phyloP scores from a whole-genome alignment of 2,888 invertebrate genomes.

The Xylota sylvarum region DNA sequence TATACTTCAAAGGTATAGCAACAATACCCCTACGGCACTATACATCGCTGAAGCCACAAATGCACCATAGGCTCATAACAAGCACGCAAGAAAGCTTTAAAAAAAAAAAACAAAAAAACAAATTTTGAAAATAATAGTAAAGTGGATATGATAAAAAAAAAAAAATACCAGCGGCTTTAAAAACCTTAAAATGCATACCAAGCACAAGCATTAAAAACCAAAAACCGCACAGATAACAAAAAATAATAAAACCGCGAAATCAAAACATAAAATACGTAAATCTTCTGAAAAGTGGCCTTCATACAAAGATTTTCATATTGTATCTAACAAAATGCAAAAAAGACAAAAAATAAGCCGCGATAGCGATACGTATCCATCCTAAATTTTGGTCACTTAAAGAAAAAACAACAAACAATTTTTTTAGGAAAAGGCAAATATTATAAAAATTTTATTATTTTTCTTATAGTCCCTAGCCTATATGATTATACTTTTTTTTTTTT shows the following conservation, averaged over 20 bases:
- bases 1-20: neutral
- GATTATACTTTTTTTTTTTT: constrained; percentile 53
- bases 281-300: constrained; percentile 62
- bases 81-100: constrained; percentile 35
- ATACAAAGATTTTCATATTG: constrained; percentile 26
- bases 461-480: constrained; percentile 60
- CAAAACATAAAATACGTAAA: neutral
- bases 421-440: constrained; percentile 72
- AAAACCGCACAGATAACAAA: constrained; percentile 63
- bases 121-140: neutral
- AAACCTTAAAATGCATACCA: neutral
- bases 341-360: constrained; percentile 81
- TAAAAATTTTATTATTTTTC: constrained; percentile 41
- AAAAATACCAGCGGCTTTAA: constrained; percentile 29
- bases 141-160: neutral
- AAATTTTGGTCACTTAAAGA: constrained; percentile 70
- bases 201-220: constrained; percentile 49
- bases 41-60: constrained; percentile 18
- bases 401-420: constrained; percentile 52
- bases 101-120: neutral
- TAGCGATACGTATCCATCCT: constrained; percentile 83
- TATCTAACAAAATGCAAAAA: constrained; percentile 33
- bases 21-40: constrained; percentile 22
- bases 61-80: constrained; percentile 45
- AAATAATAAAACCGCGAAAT: constrained; percentile 2